A percentile compares a stretch with the other conserved stretches of the same genome.
Conservation (phyloP, 2,888 invertebrate species). For the Meteorus colon region DNA sequence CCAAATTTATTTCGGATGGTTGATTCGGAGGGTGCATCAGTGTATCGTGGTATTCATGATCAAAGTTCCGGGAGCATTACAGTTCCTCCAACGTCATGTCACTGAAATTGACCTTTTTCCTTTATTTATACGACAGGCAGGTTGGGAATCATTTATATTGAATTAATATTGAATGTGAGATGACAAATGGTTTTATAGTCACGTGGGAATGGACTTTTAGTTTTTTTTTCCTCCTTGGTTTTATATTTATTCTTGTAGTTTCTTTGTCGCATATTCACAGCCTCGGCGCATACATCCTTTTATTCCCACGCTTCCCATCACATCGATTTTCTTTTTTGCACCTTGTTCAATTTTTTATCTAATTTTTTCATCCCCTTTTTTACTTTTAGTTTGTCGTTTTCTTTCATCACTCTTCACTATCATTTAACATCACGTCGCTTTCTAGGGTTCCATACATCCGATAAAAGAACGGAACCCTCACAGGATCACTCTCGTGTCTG, state of each 20-base stretch:
- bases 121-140: not conserved
- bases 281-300: conserved; percentile 14
- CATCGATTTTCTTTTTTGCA: not conserved
- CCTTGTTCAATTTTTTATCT: not conserved
- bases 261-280: conserved; percentile 20
- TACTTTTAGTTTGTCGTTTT: not conserved
- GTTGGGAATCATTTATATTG: not conserved
- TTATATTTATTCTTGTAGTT: not conserved
- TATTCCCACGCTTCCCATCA: conserved; percentile 15
- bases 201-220: not conserved
- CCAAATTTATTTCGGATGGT: not conserved
- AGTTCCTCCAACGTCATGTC: not conserved
- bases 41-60: not conserved
- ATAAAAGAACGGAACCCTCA: no score
- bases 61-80: not conserved
- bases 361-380: not conserved
- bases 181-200: conserved; percentile 22
- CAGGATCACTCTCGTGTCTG: no score
- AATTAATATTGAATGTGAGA: conserved; percentile 14
- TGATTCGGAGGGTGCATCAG: not conserved
- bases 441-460: no score
- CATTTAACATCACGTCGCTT: not conserved
- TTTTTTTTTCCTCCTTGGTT: not conserved
- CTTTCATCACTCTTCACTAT: not conserved
- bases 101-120: not conserved